A percentile compares a stretch with the other conserved stretches of the same genome.
These are phyloP conservation scores for Coranthus polyacanthus DNA, from an alignment of 2,797 vertebrate species.

Conservation along the genomic window DNA sequence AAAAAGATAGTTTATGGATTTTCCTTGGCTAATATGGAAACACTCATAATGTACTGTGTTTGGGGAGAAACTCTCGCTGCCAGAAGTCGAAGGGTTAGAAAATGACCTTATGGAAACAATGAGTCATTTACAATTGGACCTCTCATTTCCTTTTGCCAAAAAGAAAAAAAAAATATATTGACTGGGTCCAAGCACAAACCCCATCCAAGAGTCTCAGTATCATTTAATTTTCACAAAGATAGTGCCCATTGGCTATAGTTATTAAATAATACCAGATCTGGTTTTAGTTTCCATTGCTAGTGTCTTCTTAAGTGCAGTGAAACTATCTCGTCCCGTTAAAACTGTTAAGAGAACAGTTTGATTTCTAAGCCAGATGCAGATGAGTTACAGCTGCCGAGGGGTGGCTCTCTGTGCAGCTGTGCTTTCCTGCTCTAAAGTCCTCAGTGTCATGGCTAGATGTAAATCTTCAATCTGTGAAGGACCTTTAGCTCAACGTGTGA, in stretches of 20 bases:
- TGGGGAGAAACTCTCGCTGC: conserved; percentile 62
- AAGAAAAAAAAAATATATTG: conserved; percentile 16
- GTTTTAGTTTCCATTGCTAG: conserved; percentile 7
- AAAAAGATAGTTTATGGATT: conserved; percentile 71
- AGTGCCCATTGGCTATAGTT: too few species aligned
- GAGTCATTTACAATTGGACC: conserved; percentile 69
- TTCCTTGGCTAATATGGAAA: conserved; percentile 76
- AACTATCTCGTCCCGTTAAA: conserved; percentile 15
- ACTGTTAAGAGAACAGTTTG: conserved; percentile 21
- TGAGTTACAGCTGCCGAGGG: conserved; percentile 73
- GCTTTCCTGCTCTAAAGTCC: conserved; percentile 62
- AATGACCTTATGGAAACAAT: conserved; percentile 82
- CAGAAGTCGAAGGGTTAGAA: conserved; percentile 69
- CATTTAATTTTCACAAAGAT: conserved; percentile 5
- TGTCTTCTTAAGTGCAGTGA: conserved; percentile 8
- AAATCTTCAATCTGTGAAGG: conserved; percentile 54
- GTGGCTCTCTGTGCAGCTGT: conserved; percentile 62
- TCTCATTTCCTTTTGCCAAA: conserved; percentile 59
- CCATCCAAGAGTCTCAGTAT: conserved; percentile 3
- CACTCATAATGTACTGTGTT: conserved; percentile 62
- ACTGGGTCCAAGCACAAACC: conserved; percentile 12
- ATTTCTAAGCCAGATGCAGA: conserved; percentile 62
- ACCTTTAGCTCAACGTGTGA: conserved; percentile 52
- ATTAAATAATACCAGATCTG: background rate
- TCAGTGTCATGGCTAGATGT: conserved; percentile 41